A percentile compares a stretch with the other conserved stretches of the same genome.
Evolutionary conservation across 2,797 vertebrate genomes (phyloP).

Genomic region (Ataeniobius toweri): DNA sequence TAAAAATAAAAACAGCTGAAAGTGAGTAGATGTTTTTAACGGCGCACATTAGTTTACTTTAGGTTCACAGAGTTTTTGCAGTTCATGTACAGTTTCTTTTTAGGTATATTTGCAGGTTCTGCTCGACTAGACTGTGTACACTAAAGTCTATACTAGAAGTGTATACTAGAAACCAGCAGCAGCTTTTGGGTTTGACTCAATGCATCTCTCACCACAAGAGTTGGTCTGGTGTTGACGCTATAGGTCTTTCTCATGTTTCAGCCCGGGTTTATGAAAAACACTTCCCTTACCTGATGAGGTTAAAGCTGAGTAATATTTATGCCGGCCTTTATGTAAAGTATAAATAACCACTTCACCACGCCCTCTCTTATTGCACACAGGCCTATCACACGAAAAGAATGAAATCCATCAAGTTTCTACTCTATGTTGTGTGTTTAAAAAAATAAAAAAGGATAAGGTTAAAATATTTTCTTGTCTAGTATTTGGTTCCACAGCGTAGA

Average conservation of each 20-base stretch:
- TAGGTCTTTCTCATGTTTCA: neutral
- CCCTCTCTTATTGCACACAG: constrained; percentile 1
- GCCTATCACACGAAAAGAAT: neutral
- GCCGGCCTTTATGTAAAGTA: neutral
- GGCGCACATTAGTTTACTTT: neutral
- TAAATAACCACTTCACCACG: neutral
- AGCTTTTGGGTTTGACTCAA: neutral
- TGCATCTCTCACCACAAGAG: neutral
- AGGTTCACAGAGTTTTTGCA: neutral
- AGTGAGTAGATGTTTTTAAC: neutral
- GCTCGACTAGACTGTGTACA: too few relatives aligned
- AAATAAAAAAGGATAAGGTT: neutral
- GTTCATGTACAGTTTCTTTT: neutral
- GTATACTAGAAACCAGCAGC: neutral
- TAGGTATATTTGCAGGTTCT: neutral
- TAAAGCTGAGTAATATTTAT: neutral
- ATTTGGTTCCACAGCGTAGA: neutral
- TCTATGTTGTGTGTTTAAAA: neutral
- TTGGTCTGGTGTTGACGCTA: neutral
- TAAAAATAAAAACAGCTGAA: neutral
- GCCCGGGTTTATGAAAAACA: neutral
- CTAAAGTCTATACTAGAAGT: neutral
- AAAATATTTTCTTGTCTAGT: neutral
- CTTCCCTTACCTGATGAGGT: neutral
- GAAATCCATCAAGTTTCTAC: neutral